Evolutionary conservation across 2,113 vertebrate genomes (phyloP).

Genomic region (Theristicus caerulescens): DNA sequence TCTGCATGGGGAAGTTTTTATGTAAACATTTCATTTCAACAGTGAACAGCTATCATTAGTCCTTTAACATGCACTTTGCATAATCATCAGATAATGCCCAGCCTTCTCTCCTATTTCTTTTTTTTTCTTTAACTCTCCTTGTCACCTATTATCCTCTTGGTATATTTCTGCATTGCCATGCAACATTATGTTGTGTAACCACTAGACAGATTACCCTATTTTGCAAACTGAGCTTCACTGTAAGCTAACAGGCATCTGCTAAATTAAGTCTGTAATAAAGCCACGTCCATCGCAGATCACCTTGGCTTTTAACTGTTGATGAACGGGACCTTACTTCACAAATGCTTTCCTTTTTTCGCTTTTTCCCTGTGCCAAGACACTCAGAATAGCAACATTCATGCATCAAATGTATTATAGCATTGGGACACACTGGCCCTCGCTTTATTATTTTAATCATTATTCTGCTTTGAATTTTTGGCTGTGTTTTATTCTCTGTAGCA

Average conservation of each 20-base stretch:
- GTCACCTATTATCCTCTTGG: background rate
- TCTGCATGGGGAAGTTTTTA: background rate
- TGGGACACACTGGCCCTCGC: background rate
- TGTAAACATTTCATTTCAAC: background rate
- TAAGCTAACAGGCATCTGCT: background rate
- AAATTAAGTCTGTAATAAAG: background rate
- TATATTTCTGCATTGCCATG: background rate
- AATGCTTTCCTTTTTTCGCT: background rate
- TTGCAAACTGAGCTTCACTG: background rate
- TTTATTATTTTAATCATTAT: background rate
- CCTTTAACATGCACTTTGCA: background rate
- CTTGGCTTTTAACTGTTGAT: background rate
- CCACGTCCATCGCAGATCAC: background rate
- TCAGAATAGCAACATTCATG: background rate
- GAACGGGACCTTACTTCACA: background rate
- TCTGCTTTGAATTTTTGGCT: slow-evolving; percentile 8
- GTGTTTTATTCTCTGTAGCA: background rate
- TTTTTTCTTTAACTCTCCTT: background rate
- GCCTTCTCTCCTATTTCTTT: background rate
- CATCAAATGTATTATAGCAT: background rate
- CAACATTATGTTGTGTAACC: background rate
- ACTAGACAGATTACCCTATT: background rate
- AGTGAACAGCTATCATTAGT: background rate
- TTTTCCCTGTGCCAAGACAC: background rate
- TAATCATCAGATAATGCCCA: background rate